Evolutionary conservation across 2,888 invertebrate species (phyloP).

Genomic region (Iselma pallidipennis): DNA sequence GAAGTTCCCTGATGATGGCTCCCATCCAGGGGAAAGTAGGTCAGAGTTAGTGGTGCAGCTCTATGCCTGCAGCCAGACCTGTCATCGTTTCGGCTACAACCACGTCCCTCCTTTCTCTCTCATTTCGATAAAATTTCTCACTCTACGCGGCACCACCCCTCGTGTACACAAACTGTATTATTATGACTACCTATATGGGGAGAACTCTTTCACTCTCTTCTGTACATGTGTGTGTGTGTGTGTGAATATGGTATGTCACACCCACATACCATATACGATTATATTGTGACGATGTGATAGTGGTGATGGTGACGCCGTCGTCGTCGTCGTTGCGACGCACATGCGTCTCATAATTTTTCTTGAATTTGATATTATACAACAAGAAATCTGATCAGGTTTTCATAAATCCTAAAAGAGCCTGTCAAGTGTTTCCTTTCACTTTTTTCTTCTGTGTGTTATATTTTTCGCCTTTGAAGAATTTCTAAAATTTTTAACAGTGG

Average conservation of each 20-base stretch:
- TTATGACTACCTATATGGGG: neutral
- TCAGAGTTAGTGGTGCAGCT: slow-evolving; percentile 38
- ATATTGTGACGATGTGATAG: neutral
- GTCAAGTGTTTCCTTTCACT: no score
- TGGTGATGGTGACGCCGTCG: neutral
- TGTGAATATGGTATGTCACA: neutral
- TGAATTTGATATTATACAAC: neutral
- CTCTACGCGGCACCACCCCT: neutral
- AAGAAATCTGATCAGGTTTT: neutral
- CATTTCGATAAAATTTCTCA: neutral
- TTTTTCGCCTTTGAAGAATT: neutral
- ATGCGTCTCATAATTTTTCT: neutral
- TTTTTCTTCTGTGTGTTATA: neutral
- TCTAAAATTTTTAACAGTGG: neutral
- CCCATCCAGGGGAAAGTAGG: slow-evolving; percentile 32
- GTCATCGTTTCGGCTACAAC: neutral
- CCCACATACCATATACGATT: neutral
- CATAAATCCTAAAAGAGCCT: no score
- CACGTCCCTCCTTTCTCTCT: neutral
- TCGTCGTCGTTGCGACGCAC: neutral
- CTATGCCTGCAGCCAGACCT: slow-evolving; percentile 54
- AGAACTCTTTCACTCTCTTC: neutral
- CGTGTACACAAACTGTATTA: no score
- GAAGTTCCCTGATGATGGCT: slow-evolving; percentile 19
- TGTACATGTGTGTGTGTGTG: neutral